Evolutionary conservation across 2,113 vertebrate genomes (phyloP).

Genomic region (Prochilodus magdalenae): DNA sequence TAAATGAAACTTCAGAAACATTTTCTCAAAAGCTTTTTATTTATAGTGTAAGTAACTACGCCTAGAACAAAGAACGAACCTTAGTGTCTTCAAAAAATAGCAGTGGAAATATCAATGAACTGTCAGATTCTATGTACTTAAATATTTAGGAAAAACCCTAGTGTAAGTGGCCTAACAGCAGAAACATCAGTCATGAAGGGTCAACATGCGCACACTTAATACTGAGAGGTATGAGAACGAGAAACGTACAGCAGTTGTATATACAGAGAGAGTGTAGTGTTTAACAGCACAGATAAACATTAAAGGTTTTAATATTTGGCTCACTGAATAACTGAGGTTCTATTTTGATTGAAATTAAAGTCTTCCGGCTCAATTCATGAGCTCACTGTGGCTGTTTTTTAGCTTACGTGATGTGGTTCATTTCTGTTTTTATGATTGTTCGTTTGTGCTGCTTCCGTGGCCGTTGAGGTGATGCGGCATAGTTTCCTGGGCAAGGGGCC

Average conservation of each 20-base stretch:
- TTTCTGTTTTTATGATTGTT: constrained; percentile 71
- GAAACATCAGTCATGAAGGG: neutral
- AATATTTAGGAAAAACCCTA: constrained; percentile 10
- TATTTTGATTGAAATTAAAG: constrained; percentile 10
- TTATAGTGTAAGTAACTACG: constrained; percentile 8
- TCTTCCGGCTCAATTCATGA: neutral
- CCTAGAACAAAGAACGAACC: neutral
- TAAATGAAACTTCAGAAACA: neutral
- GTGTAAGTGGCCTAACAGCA: neutral
- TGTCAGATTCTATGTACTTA: neutral
- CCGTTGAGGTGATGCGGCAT: constrained; percentile 83
- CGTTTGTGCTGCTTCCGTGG: constrained; percentile 74
- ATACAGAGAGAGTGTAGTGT: constrained; percentile 6
- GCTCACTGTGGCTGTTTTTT: neutral
- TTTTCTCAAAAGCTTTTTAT: constrained; percentile 19
- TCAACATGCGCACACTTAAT: constrained; percentile 30
- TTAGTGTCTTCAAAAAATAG: neutral
- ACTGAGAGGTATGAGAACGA: constrained; percentile 28
- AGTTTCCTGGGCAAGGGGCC: constrained; percentile 71
- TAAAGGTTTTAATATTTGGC: neutral
- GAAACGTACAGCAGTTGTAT: constrained; percentile 29
- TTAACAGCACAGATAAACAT: neutral
- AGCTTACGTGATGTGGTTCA: neutral
- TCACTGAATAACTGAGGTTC: neutral
- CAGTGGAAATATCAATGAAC: constrained; percentile 1